A percentile compares a stretch with the other conserved stretches of the same genome.
Evolutionary conservation across 35 echinoderm and acorn worm genomes (phyloP).

Genomic region (Chiridota heheva): DNA sequence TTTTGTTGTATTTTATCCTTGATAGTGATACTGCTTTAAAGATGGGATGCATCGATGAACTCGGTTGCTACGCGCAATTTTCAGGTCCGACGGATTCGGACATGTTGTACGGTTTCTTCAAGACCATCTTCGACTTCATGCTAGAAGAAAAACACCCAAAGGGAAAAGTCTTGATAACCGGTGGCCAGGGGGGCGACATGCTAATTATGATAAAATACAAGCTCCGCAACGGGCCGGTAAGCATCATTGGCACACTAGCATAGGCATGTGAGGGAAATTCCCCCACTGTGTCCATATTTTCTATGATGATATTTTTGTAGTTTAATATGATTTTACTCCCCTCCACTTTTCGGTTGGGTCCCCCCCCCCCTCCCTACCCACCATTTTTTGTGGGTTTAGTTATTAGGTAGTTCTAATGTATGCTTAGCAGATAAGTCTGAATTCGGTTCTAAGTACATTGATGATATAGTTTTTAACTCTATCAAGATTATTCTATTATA

Average conservation of each 20-base stretch:
- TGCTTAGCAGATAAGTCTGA: too few species aligned
- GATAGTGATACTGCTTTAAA: conserved; percentile 44
- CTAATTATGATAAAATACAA: conserved; percentile 26
- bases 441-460: too few species aligned
- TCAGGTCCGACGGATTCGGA: conserved; percentile 34
- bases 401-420: too few species aligned
- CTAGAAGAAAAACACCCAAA: conserved; percentile 52
- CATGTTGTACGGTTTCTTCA: conserved; percentile 54
- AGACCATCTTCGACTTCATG: conserved; percentile 63
- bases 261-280: too few species aligned
- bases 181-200: conserved; percentile 39
- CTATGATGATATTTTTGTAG: too few species aligned
- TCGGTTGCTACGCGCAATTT: conserved; percentile 64
- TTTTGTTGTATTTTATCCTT: neutral
- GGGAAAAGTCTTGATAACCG: conserved; percentile 59
- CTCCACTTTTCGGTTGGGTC: too few species aligned
- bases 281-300: too few species aligned
- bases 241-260: neutral
- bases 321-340: too few species aligned
- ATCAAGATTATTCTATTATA: too few species aligned
- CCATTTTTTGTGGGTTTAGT: too few species aligned
- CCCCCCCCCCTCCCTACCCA: too few species aligned
- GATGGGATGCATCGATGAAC: conserved; percentile 41
- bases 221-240: conserved; percentile 43
- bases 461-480: too few species aligned